Evolutionary conservation across 1,140 invertebrate species (phyloP), one percentile per base, ranked within the genome.

Genomic region (Dendrolimus kikuchii): DNA sequence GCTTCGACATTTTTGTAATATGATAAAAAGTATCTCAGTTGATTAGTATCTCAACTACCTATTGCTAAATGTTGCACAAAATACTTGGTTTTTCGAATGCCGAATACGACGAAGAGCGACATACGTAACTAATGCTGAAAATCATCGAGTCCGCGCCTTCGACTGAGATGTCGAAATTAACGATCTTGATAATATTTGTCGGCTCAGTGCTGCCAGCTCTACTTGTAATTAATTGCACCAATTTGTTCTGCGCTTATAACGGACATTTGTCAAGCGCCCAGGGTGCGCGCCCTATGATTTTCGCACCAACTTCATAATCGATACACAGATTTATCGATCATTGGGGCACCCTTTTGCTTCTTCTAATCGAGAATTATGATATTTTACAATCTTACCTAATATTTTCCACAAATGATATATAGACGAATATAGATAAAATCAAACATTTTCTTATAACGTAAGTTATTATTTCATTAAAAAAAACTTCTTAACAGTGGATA

Each of bases 141-240:
- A 75, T 74, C 71, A 67, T 62, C 63, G 49, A 63, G 44, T 38
- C 46, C 44, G 48, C 75, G 66, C 65, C 66, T 71, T 67, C 59
- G 54, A 72, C 63, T 85, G 75, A 79, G 75, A 81, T 82, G 78
- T 83, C 69, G 76, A 81, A 81, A 86, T 82, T 83, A 86, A 86
- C 82, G 82, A 86, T 81, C 82, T 82, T 73, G 77, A 86, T 86
- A 83, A 84, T 84, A 81, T 82, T 86, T 86, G 82, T 76, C 81
- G 79, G 76, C 73, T 84, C 76, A 76, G 63, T 71, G 76, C 70
- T 75, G 68, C 68, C 72, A 72, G 68, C 74, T 70, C 71, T 60
- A 62, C 74, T 66, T 55, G 75, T 80, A 78, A 86, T 86, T 84
- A 84, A 86, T 86, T 72, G 80, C 77, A 74, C 70, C 74, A 86